Conservation (phyloP, 2,797 vertebrate genomes). For the Morelia viridis region DNA sequence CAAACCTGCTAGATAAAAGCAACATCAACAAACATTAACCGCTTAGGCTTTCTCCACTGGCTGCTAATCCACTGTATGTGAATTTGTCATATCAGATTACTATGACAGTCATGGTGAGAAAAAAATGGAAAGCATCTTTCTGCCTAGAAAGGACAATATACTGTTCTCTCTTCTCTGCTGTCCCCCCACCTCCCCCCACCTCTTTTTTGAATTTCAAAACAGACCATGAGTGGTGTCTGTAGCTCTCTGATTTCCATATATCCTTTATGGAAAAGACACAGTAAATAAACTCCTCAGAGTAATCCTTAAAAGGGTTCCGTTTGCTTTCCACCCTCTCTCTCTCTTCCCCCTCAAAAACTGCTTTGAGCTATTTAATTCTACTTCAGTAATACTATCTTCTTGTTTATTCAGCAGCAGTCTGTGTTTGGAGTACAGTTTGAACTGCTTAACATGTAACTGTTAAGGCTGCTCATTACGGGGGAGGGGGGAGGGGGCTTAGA, state of each 20-base stretch:
- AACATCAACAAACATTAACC: conserved; percentile 99
- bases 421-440: conserved; percentile 78
- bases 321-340: conserved; percentile 65
- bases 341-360: conserved; percentile 76
- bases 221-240: conserved; percentile 93
- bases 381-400: conserved; percentile 91
- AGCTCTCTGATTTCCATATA: conserved; percentile 98
- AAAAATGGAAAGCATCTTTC: conserved; percentile 91
- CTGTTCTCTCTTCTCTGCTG: conserved; percentile 76
- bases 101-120: conserved; percentile 97
- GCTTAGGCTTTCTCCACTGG: conserved; percentile 94
- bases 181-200: conserved; percentile 72
- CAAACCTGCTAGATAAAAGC: conserved; percentile 97
- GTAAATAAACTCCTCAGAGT: conserved; percentile 96
- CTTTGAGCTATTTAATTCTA: conserved; percentile 97
- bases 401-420: conserved; percentile 86
- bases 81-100: conserved; percentile 99
- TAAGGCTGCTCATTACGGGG: conserved; percentile 84
- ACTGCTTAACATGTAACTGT: conserved; percentile 86
- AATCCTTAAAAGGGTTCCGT: conserved; percentile 93
- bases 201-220: conserved; percentile 98
- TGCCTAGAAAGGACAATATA: conserved; percentile 96
- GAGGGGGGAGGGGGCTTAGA: conserved; percentile 70
- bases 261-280: conserved; percentile 93
- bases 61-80: conserved; percentile 99